Percentiles rank a stretch among this genome's conserved stretches.
Evolutionary conservation across 1,140 invertebrate species (phyloP).

Genomic region (Drosophila suzukii): DNA sequence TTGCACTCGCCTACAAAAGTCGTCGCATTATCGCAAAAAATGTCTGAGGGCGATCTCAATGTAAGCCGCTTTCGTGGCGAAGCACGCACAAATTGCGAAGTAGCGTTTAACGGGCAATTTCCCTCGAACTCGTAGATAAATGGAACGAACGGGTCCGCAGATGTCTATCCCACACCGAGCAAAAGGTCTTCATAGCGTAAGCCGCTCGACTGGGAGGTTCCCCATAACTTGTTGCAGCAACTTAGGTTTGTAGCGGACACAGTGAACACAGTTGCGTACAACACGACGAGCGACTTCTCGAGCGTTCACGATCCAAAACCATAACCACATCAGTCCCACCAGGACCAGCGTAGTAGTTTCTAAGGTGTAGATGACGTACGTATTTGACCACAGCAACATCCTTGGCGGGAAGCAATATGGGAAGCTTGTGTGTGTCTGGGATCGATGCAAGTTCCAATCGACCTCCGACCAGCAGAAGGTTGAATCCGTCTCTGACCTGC

Average conservation of each 20-base stretch:
- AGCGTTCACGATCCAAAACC: not conserved
- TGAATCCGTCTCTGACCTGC: not conserved
- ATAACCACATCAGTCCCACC: not conserved
- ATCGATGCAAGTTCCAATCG: not conserved
- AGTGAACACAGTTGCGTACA: not conserved
- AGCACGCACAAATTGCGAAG: too few species aligned
- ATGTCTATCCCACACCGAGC: not conserved
- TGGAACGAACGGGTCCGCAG: not conserved
- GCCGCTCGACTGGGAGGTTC: not conserved
- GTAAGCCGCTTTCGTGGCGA: too few species aligned
- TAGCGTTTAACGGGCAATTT: too few species aligned
- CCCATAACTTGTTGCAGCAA: not conserved
- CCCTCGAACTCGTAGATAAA: not conserved
- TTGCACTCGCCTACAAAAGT: too few species aligned
- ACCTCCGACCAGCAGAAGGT: not conserved
- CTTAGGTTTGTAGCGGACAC: not conserved
- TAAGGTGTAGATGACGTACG: not conserved
- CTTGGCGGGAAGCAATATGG: not conserved
- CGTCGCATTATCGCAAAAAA: too few species aligned
- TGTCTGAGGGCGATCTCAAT: too few species aligned
- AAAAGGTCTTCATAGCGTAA: not conserved
- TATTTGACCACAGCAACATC: not conserved
- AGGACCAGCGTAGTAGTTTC: not conserved
- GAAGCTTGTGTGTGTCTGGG: not conserved
- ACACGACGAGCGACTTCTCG: not conserved